phyloP scores from a whole-genome alignment of 2,888 invertebrate genomes.

The Stenotaenia linearis region DNA sequence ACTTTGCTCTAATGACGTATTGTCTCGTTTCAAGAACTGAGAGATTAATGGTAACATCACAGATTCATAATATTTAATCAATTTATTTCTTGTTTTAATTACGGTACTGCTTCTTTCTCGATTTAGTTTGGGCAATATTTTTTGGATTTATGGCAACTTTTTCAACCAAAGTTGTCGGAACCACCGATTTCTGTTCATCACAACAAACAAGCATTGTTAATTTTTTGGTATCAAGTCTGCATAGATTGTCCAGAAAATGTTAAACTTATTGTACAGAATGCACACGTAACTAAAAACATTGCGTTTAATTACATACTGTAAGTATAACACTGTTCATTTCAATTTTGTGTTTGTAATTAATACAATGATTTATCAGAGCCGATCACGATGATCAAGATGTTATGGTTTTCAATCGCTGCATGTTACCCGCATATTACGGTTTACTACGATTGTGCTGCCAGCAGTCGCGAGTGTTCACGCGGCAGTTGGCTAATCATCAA shows the following conservation, averaged over 20 bases:
- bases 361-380: conserved; percentile 57
- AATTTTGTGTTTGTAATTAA: not conserved
- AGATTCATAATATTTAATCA: too few relatives aligned
- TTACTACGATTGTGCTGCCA: conserved; percentile 83
- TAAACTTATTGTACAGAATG: conserved; percentile 76
- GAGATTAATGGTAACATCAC: conserved; percentile 80
- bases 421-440: conserved; percentile 77
- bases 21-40: conserved; percentile 85
- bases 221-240: conserved; percentile 91
- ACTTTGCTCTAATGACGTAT: conserved; percentile 85
- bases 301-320: conserved; percentile 94
- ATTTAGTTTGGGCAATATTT: conserved; percentile 83
- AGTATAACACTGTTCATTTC: conserved; percentile 49
- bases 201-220: conserved; percentile 85
- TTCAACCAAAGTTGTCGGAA: conserved; percentile 89
- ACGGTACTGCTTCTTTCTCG: conserved; percentile 29
- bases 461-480: conserved; percentile 75
- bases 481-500: conserved; percentile 83
- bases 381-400: conserved; percentile 96
- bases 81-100: not conserved
- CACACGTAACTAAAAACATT: conserved; percentile 84
- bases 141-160: conserved; percentile 85
- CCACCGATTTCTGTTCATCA: conserved; percentile 92
- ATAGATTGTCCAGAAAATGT: conserved; percentile 90
- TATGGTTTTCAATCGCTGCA: conserved; percentile 84